A percentile compares a stretch with the other conserved stretches of the same genome.
Conservation (phyloP, 2,113 vertebrate species). For the Mastomys coucha region DNA sequence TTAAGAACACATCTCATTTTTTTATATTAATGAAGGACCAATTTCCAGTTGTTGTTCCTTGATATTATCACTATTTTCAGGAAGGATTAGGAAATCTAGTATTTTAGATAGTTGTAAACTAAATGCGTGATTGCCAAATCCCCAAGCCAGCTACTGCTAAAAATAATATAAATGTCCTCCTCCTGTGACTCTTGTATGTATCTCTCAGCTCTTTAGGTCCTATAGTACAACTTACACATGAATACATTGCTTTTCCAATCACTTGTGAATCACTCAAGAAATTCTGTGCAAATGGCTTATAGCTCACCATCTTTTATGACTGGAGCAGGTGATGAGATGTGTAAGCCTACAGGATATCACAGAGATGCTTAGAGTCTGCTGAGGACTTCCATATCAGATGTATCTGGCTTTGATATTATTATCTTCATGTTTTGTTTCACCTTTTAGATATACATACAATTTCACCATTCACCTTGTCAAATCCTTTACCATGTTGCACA, state of each 20-base stretch:
- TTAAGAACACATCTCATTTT: neutral
- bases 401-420: neutral
- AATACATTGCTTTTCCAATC: neutral
- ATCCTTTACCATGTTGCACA: slow-evolving; percentile 31
- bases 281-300: neutral
- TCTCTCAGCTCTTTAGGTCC: neutral
- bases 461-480: slow-evolving; percentile 41
- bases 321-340: neutral
- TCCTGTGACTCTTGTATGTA: neutral
- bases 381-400: neutral
- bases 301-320: neutral
- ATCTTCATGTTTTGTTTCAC: neutral
- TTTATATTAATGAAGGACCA: neutral
- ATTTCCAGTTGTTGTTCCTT: neutral
- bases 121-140: neutral
- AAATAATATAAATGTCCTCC: neutral
- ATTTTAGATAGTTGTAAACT: neutral
- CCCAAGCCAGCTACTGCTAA: neutral
- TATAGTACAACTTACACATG: neutral
- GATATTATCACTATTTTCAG: slow-evolving; percentile 2
- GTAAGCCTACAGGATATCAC: rapidly evolving
- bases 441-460: neutral
- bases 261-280: neutral
- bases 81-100: neutral
- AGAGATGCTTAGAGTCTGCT: neutral